Base-by-base conservation (phyloP, 2,888 invertebrate species). In the Hipparchia semele region DNA sequence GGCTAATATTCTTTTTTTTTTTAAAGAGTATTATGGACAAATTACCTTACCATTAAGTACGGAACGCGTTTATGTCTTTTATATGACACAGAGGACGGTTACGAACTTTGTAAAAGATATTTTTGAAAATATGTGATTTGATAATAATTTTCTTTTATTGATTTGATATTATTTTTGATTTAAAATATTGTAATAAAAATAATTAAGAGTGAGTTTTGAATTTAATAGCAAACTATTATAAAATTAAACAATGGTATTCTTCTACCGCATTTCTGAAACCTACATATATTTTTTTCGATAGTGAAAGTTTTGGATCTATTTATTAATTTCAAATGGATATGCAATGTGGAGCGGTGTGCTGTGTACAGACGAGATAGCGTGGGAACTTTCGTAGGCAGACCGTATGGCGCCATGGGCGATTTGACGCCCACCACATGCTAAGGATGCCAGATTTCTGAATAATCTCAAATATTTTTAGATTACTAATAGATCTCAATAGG, bases 311-410 rank as follows among this genome's bases (percentile, higher is more conserved):
- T 69, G 74, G 73, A 67, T 74, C 79, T 80, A 83, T 85, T 83
- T 84, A 84, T 84, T 82, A 85, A 84, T 81, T 85, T 82, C 80
- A 83, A 82, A 85, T 87, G 86, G 84, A 86, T 86, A 84, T 81
- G 82, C 79, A 81, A 81, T 59, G 76, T 76, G 79, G 73, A 68
- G 73, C 73, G 71, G 79, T 73, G 76, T 78, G 76, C 75, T 78
- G 79, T 73, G 82, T 59, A 39, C 33, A 60, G 12, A 39, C 78
- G 79, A 77, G 79, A 79, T 78, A 81, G 87, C 87, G 88, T 88
- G 90, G 84, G 91, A 88, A 87, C 82, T 74, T 74, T 80, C 82
- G 79, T 78, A 78, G 82, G 80, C 88, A 93, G 93, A 93, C 93
- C 83, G 88, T 86, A 82, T 87, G 93, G 90, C 93, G 93, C 92